Base-by-base conservation (phyloP, 2,113 vertebrate species). In the Gadus chalcogrammus region DNA sequence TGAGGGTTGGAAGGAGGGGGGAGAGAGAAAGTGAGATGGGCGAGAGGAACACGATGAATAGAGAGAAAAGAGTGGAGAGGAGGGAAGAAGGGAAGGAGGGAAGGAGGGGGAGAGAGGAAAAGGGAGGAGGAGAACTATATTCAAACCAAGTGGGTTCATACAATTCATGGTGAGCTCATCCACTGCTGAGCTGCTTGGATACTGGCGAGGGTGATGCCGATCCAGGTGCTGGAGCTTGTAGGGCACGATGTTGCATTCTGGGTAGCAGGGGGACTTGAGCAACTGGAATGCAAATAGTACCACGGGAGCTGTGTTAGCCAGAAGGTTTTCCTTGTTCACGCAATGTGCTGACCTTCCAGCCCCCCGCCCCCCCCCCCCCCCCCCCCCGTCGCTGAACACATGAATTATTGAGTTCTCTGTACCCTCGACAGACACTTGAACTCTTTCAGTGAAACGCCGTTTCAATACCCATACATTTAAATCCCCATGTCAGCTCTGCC, bases 351-450 rank as follows among this genome's bases (percentile, higher is more conserved):
- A 71, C 60, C 69, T 56, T 58, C 69, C 58, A 24, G 61, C 1
- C 1, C 13, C 52, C 8, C 16, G 15, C n/a, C n/a, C 66, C 28
- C 55, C n/a, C 64, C 20, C 48, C 16, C 24, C 64, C 60, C 17
- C n/a, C 64, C 20, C 48, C 16, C 24, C 64, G 60, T 68, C 27
- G 70, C 58, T 42, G 35, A 70, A 9, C 17, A 17, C 15, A 68
- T 78, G 66, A 65, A 74, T 76, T 64, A 78, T 70, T n/a, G 27
- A 70, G 28, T 28, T 62, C 73, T 71, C 73, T 18, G 20, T 72
- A 58, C 72, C 74, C 66, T 64, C 31, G 53, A 60, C 15, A 42
- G 31, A 65, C 11, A 12, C 68, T 28, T 76, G 75, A 78, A 73
- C 72, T 75, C 59, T 27, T 69, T 77, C 20, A 15, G 12, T 59